Conservation (phyloP, 2,113 vertebrate genomes). For the Hyla sarda region DNA sequence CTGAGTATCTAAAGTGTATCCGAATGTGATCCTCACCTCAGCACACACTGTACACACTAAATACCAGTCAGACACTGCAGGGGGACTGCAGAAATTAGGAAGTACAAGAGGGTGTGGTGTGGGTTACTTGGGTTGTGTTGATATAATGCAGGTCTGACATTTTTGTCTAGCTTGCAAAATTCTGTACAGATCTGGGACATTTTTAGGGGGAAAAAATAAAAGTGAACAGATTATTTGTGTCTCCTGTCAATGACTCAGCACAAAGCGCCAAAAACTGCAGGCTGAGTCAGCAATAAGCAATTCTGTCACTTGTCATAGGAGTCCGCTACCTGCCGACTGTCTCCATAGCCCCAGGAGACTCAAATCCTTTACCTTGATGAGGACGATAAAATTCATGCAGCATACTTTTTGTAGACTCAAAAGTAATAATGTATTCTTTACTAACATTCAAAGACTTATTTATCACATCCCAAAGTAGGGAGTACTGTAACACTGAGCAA, state of each 20-base stretch:
- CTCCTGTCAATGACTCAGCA: slow-evolving; percentile 37
- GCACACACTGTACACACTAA: neutral
- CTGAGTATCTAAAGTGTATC: slow-evolving; percentile 37
- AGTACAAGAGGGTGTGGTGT: slow-evolving; percentile 8
- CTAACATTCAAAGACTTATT: neutral
- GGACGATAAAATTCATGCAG: neutral
- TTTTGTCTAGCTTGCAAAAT: neutral
- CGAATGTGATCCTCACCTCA: neutral
- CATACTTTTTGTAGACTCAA: neutral
- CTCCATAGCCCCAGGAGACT: neutral
- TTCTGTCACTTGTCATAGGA: neutral
- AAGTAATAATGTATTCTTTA: neutral
- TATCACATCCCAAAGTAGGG: neutral
- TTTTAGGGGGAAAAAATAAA: neutral
- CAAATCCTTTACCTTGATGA: neutral
- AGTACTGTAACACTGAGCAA: neutral
- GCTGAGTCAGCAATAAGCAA: slow-evolving; percentile 33
- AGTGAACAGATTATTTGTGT: neutral
- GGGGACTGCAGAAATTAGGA: slow-evolving; percentile 30
- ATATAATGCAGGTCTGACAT: neutral
- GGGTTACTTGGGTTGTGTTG: neutral
- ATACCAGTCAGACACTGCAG: slow-evolving; percentile 43
- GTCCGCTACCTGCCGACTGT: slow-evolving; percentile 6
- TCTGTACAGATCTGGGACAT: neutral
- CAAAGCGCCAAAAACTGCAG: neutral